phyloP scores from a whole-genome alignment of 1,140 invertebrate genomes.

The Agraylea sexmaculata region DNA sequence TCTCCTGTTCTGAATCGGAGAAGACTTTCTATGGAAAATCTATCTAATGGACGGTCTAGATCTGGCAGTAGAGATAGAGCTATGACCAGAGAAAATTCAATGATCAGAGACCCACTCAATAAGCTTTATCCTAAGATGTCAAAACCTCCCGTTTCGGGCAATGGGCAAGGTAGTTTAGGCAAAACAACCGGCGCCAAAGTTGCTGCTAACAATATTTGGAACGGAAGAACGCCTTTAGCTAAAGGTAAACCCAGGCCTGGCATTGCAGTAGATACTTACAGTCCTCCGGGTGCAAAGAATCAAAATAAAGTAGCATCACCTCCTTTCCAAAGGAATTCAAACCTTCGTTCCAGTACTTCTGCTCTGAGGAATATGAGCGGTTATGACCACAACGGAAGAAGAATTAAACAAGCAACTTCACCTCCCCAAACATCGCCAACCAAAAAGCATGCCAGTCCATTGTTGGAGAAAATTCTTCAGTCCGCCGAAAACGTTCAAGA shows the following conservation, averaged over 20 bases:
- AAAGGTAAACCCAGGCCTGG: constrained; percentile 42
- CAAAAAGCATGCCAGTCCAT: constrained; percentile 43
- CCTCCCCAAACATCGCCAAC: constrained; percentile 38
- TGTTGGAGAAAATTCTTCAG: constrained; percentile 58
- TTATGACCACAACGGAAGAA: constrained; percentile 44
- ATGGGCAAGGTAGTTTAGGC: constrained; percentile 24
- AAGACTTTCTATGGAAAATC: constrained; percentile 20
- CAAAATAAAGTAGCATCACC: constrained; percentile 29
- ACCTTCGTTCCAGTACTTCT: constrained; percentile 49
- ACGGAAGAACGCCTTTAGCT: constrained; percentile 38
- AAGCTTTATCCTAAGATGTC: constrained; percentile 25
- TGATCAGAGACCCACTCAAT: constrained; percentile 15
- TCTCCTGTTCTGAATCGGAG: constrained; percentile 30
- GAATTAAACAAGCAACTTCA: constrained; percentile 10
- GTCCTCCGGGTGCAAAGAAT: constrained; percentile 36
- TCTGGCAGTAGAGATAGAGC: constrained; percentile 26
- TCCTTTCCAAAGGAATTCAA: constrained; percentile 47
- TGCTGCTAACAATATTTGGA: constrained; percentile 56
- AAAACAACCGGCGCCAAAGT: constrained; percentile 13
- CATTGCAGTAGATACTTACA: constrained; percentile 56
- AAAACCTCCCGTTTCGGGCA: constrained; percentile 26
- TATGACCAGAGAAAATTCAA: constrained; percentile 14
- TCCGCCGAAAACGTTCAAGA: constrained; percentile 56
- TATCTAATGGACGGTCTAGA: constrained; percentile 30
- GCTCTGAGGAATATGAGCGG: constrained; percentile 27